phyloP scores from a whole-genome alignment of 2,888 invertebrate species.

The Elegia similella region DNA sequence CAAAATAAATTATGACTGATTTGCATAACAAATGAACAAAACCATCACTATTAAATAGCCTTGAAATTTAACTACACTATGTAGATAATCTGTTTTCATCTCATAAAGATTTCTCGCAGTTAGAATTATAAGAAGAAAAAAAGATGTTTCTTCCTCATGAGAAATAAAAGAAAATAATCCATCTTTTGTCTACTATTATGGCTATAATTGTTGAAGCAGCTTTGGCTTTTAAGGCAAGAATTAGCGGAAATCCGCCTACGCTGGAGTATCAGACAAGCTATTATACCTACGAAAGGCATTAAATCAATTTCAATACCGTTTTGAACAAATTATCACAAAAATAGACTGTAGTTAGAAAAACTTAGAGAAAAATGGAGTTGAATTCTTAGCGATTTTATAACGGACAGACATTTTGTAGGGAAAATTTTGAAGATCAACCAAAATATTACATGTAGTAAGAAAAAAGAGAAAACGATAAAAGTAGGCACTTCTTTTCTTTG shows the following conservation, averaged over 20 bases:
- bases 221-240: not conserved
- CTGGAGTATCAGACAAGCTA: not conserved
- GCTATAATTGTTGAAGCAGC: not conserved
- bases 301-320: conserved; percentile 2
- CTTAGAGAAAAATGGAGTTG: too few species aligned
- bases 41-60: conserved; percentile 3
- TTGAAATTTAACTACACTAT: not conserved
- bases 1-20: not conserved
- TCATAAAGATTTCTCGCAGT: not conserved
- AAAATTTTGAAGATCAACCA: too few species aligned
- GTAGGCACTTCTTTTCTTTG: too few species aligned
- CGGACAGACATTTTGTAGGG: too few species aligned
- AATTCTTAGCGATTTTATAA: too few species aligned
- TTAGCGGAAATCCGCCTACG: conserved; percentile 12
- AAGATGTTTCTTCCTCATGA: too few species aligned
- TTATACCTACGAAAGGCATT: not conserved
- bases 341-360: too few species aligned
- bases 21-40: conserved; percentile 13
- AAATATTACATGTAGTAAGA: too few species aligned
- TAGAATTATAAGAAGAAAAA: too few species aligned
- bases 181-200: not conserved
- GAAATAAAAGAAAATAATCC: not conserved
- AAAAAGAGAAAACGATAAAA: too few species aligned
- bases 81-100: not conserved
- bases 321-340: not conserved